Evolutionary conservation across 2,888 invertebrate genomes (phyloP).

Genomic region (Psylliodes chrysocephalus): DNA sequence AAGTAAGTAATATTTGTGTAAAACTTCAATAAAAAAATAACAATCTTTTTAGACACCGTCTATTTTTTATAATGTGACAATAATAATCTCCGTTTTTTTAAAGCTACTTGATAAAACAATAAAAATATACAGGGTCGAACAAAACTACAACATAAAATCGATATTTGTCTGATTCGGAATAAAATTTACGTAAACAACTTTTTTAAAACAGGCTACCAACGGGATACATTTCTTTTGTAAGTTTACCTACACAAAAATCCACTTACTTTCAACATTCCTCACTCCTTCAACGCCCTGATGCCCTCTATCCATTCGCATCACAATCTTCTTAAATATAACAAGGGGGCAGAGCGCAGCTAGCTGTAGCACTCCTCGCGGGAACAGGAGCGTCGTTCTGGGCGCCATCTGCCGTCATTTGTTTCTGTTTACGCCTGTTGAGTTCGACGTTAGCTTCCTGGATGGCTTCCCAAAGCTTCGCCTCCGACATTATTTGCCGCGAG

Average conservation of each 20-base stretch:
- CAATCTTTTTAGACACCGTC: too few relatives aligned
- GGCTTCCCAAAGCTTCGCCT: constrained; percentile 82
- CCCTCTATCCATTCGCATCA: neutral
- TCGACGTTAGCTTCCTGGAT: constrained; percentile 82
- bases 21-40: too few relatives aligned
- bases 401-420: constrained; percentile 58
- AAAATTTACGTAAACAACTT: too few relatives aligned
- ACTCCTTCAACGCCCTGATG: neutral
- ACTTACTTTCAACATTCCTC: neutral
- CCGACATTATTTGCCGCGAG: constrained; percentile 81
- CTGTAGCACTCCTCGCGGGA: constrained; percentile 57
- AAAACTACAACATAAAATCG: too few relatives aligned
- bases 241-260: neutral
- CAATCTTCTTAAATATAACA: constrained; percentile 55
- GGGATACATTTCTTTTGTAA: too few relatives aligned
- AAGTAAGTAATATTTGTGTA: too few relatives aligned
- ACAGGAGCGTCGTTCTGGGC: constrained; percentile 53
- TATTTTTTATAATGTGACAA: too few relatives aligned
- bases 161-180: too few relatives aligned
- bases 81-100: too few relatives aligned
- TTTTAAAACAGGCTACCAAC: too few relatives aligned
- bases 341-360: constrained; percentile 61
- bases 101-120: too few relatives aligned
- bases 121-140: too few relatives aligned
- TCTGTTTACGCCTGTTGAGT: constrained; percentile 71